A percentile compares a stretch with the other conserved stretches of the same genome.
Evolutionary conservation across 1,140 invertebrate species (phyloP).

Genomic region (Rhopalosiphum maidis): DNA sequence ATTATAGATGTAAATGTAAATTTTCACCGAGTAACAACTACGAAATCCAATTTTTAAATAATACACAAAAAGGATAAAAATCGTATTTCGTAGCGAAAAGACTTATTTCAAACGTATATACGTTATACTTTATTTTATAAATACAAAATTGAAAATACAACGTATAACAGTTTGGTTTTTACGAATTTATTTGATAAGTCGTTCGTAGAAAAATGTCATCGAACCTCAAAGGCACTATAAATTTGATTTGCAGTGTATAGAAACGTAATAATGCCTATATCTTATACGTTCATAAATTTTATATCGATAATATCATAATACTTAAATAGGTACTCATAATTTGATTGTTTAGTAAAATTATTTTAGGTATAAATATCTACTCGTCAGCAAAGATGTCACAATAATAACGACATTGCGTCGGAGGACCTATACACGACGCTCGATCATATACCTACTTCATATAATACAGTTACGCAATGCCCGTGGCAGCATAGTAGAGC

Average conservation of each 20-base stretch:
- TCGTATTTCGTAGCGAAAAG: background rate
- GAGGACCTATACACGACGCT: too few species aligned
- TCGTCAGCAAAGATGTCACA: background rate
- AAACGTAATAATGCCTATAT: background rate
- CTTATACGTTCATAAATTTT: background rate
- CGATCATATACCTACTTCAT: background rate
- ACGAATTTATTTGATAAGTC: background rate
- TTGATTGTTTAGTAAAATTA: background rate
- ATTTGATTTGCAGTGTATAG: background rate
- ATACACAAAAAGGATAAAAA: rapidly evolving
- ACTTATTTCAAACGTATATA: background rate
- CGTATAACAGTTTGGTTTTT: background rate
- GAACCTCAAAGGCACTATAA: background rate
- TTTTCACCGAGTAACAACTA: background rate
- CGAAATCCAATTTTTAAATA: background rate
- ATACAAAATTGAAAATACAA: background rate
- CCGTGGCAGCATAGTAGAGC: background rate
- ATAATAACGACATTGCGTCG: background rate
- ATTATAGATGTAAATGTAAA: background rate
- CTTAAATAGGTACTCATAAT: background rate
- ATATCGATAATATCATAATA: background rate
- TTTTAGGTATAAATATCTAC: background rate
- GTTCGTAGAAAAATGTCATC: rapidly evolving
- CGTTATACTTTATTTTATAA: background rate
- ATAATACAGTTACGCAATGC: background rate